These are phyloP conservation scores for Xiphorhynchus erythropygius DNA, from an alignment of 2,797 vertebrate species.

Conservation along the genomic window DNA sequence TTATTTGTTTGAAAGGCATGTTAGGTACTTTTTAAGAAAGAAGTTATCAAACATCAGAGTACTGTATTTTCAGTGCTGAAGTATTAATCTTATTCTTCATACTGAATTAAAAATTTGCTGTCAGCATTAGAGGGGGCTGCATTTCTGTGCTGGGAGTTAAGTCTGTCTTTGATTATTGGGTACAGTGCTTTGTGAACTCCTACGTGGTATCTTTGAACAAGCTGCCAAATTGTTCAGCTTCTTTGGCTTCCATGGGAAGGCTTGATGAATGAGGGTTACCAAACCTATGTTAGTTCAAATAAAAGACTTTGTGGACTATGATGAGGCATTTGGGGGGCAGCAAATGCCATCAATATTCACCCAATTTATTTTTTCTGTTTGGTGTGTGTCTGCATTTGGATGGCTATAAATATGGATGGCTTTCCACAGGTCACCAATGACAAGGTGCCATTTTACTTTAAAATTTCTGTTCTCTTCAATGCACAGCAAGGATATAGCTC, in stretches of 20 bases:
- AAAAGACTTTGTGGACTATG: background rate
- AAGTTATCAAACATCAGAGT: background rate
- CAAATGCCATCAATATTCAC: background rate
- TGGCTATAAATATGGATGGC: background rate
- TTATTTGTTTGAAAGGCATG: background rate
- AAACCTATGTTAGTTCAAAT: background rate
- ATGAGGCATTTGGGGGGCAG: background rate
- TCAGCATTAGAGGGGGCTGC: background rate
- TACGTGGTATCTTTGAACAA: constrained; percentile 9
- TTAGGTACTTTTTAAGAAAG: constrained; percentile 31
- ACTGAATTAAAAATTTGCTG: background rate
- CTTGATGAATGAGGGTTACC: background rate
- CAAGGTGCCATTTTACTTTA: background rate
- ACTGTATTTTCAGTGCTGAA: constrained; percentile 49
- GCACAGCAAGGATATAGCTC: background rate
- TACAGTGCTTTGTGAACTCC: background rate
- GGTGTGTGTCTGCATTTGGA: background rate
- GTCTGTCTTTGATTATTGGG: constrained; percentile 3
- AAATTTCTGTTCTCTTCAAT: background rate
- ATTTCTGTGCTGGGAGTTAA: background rate
- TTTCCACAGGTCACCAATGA: background rate
- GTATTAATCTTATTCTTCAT: background rate
- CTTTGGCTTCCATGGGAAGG: background rate
- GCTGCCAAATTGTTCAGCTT: constrained; percentile 21
- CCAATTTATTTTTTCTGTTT: constrained; percentile 5